Evolutionary conservation across 2,113 vertebrate species (phyloP).

Genomic region (Lophotis ruficrista): DNA sequence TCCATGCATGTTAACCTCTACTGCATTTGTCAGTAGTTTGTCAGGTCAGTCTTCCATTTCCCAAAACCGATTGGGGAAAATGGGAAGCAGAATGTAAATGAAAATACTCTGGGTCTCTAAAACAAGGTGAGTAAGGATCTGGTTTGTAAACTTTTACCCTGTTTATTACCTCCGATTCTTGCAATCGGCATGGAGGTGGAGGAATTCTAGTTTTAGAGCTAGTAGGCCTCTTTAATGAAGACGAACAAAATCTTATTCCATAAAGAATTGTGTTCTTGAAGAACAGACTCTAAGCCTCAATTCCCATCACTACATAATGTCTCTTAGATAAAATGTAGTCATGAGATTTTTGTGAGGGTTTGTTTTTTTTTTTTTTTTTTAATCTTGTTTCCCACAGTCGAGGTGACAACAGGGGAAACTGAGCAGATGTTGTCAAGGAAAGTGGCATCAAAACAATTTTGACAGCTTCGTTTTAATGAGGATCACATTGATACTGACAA

Average conservation of each 20-base stretch:
- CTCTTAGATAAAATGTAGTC: background rate
- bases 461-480: constrained; percentile 44
- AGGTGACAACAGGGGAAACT: constrained; percentile 18
- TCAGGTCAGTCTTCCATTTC: background rate
- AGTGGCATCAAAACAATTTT: constrained; percentile 29
- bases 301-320: background rate
- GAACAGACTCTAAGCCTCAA: background rate
- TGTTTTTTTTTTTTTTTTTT: background rate
- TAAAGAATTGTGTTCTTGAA: background rate
- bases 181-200: background rate
- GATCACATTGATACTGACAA: constrained; percentile 35
- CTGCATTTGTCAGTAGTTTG: background rate
- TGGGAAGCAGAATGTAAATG: background rate
- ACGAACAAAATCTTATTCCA: no score
- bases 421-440: constrained; percentile 43
- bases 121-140: background rate
- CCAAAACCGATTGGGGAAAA: background rate
- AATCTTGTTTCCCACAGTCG: constrained; percentile 13
- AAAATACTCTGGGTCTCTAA: background rate
- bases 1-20: fast-evolving
- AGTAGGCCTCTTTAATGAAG: background rate
- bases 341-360: background rate
- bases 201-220: background rate
- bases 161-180: background rate
- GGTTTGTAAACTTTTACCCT: background rate